Conservation (phyloP, 2,797 vertebrate species). For the Picus viridis region DNA sequence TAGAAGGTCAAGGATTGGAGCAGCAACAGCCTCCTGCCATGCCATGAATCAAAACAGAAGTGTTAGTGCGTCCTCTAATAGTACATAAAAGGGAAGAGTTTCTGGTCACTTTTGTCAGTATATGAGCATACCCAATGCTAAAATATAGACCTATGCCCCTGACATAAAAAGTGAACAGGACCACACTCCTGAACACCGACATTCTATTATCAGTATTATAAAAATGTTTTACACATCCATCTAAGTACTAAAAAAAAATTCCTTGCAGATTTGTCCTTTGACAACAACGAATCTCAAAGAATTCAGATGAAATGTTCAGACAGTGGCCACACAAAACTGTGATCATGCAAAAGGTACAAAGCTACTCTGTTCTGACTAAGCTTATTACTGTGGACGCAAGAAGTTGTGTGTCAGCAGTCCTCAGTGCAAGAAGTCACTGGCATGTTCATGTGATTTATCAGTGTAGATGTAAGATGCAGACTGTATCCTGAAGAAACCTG, state of each 20-base stretch:
- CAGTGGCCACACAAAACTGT: background rate
- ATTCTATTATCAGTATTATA: background rate
- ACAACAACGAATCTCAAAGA: background rate
- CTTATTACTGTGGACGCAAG: background rate
- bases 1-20: background rate
- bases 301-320: background rate
- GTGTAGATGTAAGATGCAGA: background rate
- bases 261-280: background rate
- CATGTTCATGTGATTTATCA: background rate
- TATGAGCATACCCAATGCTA: background rate
- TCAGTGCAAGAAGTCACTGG: background rate
- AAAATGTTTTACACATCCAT: background rate
- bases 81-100: background rate
- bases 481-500: background rate
- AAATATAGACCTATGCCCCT: background rate
- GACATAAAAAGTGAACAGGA: background rate
- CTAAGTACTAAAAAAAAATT: fast-evolving
- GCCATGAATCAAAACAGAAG: background rate
- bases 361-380: background rate
- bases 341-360: background rate
- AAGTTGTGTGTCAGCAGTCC: background rate
- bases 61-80: background rate
- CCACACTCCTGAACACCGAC: background rate
- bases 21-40: background rate
- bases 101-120: background rate